phyloP scores from a whole-genome alignment of 2,113 vertebrate genomes.

The Hiodon alosoides region DNA sequence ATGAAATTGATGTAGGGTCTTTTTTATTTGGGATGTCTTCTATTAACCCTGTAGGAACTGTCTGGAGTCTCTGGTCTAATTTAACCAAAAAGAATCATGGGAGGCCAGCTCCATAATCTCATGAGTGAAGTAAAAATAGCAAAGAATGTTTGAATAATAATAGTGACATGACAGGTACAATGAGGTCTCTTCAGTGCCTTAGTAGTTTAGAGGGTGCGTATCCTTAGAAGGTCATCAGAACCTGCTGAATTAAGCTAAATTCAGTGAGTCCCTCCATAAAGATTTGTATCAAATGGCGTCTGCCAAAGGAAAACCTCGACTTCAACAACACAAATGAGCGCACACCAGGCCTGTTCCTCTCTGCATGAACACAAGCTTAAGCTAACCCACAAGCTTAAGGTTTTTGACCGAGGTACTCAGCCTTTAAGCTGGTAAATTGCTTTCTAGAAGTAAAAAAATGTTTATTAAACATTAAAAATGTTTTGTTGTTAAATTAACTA shows the following conservation, averaged over 20 bases:
- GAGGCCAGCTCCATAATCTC: conserved; percentile 11
- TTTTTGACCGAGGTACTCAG: background rate
- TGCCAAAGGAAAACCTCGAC: conserved; percentile 33
- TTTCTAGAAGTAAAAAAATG: too few relatives aligned
- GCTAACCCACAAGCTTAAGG: background rate
- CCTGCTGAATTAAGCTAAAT: conserved; percentile 30
- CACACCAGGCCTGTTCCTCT: conserved; percentile 2
- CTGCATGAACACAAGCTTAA: background rate
- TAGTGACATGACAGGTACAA: conserved; percentile 4
- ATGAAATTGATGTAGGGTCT: conserved; percentile 67
- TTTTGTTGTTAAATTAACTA: too few relatives aligned
- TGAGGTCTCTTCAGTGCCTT: conserved; percentile 8
- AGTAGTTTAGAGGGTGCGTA: conserved; percentile 22
- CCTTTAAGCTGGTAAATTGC: too few relatives aligned
- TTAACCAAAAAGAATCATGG: conserved; percentile 29
- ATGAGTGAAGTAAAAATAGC: conserved; percentile 18
- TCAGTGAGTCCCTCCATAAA: conserved; percentile 26
- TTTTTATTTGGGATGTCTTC: conserved; percentile 54
- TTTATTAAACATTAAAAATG: too few relatives aligned
- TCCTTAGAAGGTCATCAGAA: conserved; percentile 34
- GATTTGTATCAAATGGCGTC: conserved; percentile 32
- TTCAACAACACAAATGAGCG: conserved; percentile 33
- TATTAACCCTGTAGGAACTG: conserved; percentile 39
- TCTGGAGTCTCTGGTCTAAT: conserved; percentile 34
- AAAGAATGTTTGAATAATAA: conserved; percentile 21